Evolutionary conservation across 1,140 invertebrate genomes (phyloP), one percentile per base, ranked within the genome.

Genomic region (Artemia franciscana): DNA sequence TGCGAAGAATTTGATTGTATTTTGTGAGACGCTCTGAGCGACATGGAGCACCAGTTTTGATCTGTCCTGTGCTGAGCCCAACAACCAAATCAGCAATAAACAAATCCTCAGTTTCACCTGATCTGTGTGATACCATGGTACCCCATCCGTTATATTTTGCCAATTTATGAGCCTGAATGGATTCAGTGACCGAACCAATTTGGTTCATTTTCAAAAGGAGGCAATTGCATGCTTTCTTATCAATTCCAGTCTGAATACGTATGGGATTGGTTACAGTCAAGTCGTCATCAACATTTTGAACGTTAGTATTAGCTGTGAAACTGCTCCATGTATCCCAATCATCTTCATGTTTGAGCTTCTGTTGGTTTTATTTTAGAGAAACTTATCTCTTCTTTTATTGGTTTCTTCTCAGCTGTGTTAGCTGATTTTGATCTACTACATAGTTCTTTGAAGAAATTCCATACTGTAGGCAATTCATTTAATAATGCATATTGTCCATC

Each of bases 1-100:
- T 79, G 58, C 78, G 68, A 26, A 80, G 69, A 24, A 79, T 66
- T 67, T 79, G 78, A 70, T 79, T 79, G 70, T 79, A 79, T 64
- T 79, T 79, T 62, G 78, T 75, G 25, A 79, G 66, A 62, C 78
- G 70, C 67, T 79, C 78, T 21, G 77, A 77, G 61, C 78, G 71
- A 68, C 77, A 79, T 25, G 77, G 78, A 39, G 78, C 78, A 26
- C 78, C 78, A 58, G 78, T 79, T 66, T 79, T 79, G 65, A 79
- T 79, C 73, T 57, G 51, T 30, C 56, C 65, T 21, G n/a, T 61
- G 56, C 21, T 63, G 2, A 18, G 4, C 9, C 59, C 65, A 3
- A 66, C 70, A n/a, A 65, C 66, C 21, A 67, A 51, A 25, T 68
- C 70, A 51, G 66, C 68, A 60, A 70, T 70, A 2, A 51, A 65